These are phyloP conservation scores for Molothrus ater DNA, from an alignment of 2,797 vertebrate species.

Conservation along the genomic window DNA sequence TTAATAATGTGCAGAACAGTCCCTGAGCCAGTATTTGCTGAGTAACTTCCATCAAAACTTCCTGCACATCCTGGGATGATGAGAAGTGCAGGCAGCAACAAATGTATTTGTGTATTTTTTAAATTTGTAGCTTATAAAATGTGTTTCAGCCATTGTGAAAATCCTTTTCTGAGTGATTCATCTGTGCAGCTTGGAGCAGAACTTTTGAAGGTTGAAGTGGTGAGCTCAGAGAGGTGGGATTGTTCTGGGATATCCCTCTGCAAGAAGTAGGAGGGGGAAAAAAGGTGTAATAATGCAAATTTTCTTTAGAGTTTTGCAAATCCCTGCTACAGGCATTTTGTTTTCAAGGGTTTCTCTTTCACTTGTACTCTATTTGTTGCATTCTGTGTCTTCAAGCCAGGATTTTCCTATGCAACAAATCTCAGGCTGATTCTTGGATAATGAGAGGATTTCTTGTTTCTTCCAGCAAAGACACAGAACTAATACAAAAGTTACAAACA, in stretches of 20 bases:
- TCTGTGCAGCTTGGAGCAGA: neutral
- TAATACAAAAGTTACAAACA: neutral
- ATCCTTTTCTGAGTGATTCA: slow-evolving; percentile 2
- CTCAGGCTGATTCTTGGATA: neutral
- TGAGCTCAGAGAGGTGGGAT: neutral
- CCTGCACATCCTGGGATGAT: neutral
- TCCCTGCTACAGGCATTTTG: neutral
- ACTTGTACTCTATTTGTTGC: slow-evolving; percentile 29
- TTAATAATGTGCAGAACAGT: neutral
- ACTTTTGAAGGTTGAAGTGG: neutral
- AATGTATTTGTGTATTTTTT: too few species aligned
- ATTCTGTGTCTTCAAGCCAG: neutral
- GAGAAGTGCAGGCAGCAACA: neutral
- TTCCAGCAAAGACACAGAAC: neutral
- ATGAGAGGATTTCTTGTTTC: neutral
- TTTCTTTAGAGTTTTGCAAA: slow-evolving; percentile 45
- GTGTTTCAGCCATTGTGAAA: neutral
- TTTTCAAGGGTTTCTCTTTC: slow-evolving; percentile 21
- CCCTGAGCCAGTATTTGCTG: neutral
- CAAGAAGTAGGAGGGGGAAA: slow-evolving; percentile 8
- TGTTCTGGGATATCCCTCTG: neutral
- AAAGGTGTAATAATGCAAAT: slow-evolving; percentile 54
- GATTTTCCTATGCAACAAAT: slow-evolving; percentile 3
- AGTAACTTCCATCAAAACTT: neutral
- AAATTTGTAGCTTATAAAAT: too few species aligned